A percentile compares a stretch with the other conserved stretches of the same genome.
These are phyloP conservation scores for Meliscaeva auricollis DNA, from an alignment of 2,888 invertebrate species.

Conservation along the genomic window DNA sequence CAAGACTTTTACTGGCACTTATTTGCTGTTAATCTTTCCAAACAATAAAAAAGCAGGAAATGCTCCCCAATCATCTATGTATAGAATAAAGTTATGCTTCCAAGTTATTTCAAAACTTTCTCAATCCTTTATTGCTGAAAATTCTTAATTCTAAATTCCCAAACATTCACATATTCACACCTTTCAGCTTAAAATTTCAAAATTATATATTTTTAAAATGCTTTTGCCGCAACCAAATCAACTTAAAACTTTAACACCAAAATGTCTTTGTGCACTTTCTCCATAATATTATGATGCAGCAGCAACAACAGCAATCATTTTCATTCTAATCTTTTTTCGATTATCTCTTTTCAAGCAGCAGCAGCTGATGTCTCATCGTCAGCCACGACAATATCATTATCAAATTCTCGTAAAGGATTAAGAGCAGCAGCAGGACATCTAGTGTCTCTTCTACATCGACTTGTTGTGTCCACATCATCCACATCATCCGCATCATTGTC, in stretches of 20 bases:
- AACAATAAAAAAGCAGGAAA: too few relatives aligned
- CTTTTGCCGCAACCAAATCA: constrained; percentile 18
- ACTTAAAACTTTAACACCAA: not conserved
- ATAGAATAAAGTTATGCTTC: too few relatives aligned
- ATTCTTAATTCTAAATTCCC: too few relatives aligned
- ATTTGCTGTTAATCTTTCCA: too few relatives aligned
- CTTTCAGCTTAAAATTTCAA: too few relatives aligned
- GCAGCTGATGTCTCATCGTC: constrained; percentile 72
- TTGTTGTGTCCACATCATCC: constrained; percentile 75
- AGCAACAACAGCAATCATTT: not conserved
- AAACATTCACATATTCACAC: not conserved
- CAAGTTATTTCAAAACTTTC: too few relatives aligned
- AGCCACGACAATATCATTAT: constrained; percentile 62
- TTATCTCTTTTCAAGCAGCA: constrained; percentile 52
- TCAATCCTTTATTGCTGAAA: too few relatives aligned
- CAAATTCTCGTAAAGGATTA: constrained; percentile 57
- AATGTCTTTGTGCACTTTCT: not conserved
- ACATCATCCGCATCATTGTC: constrained; percentile 77
- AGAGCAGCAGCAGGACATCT: constrained; percentile 64
- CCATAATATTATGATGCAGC: not conserved
- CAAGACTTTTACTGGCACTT: too few relatives aligned
- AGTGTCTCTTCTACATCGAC: constrained; percentile 66
- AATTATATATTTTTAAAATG: too few relatives aligned
- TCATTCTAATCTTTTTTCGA: constrained; percentile 31
- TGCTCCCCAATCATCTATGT: too few relatives aligned